Conservation (phyloP, 2,797 vertebrate species). For the Muscicapa comitata region DNA sequence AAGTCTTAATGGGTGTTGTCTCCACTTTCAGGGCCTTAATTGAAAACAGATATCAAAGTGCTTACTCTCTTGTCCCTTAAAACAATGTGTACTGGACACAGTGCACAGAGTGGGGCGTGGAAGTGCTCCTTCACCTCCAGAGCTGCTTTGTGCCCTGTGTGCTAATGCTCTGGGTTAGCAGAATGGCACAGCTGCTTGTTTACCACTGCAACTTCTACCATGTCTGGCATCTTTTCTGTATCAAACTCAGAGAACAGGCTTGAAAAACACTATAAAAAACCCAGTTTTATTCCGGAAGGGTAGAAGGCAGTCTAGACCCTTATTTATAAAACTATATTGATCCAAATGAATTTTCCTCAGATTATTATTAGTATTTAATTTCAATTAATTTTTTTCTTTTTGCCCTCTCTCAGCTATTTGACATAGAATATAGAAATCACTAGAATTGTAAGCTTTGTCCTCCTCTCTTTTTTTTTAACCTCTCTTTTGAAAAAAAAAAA, state of each 20-base stretch:
- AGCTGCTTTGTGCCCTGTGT: background rate
- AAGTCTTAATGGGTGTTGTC: background rate
- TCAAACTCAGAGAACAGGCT: background rate
- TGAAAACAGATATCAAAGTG: background rate
- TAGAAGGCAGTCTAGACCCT: background rate
- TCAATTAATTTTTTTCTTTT: background rate
- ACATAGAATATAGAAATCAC: background rate
- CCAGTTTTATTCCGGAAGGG: background rate
- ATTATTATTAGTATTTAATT: background rate
- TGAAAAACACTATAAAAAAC: background rate
- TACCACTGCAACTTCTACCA: background rate
- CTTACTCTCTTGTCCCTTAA: background rate
- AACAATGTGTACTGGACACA: background rate
- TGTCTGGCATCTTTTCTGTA: background rate
- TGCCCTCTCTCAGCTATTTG: background rate
- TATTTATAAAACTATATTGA: background rate
- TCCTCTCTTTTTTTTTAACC: background rate
- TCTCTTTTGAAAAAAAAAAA: background rate
- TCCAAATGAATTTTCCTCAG: background rate
- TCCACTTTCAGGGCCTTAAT: background rate
- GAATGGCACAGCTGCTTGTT: background rate
- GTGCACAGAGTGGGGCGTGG: background rate
- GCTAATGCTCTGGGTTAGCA: background rate
- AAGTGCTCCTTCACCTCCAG: background rate
- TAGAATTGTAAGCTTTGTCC: background rate